These are phyloP conservation scores for Melinaea menophilus DNA, from an alignment of 2,888 invertebrate species.

Conservation along the genomic window DNA sequence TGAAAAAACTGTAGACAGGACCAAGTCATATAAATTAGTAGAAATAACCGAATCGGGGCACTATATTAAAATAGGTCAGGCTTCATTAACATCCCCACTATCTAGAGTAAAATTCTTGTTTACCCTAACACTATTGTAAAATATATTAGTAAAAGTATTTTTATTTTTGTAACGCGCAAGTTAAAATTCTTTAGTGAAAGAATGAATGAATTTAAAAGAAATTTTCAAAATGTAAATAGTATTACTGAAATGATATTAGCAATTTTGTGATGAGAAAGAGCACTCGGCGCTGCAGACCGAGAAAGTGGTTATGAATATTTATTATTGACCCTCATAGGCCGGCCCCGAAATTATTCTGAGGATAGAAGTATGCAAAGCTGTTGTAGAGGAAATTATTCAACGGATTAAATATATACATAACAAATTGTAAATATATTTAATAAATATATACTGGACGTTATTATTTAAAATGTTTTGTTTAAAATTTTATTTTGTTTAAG, in stretches of 20 bases:
- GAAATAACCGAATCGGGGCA: background rate
- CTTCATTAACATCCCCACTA: background rate
- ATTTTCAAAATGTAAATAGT: too few relatives aligned
- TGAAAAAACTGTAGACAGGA: background rate
- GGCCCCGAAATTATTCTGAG: too few relatives aligned
- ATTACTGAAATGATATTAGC: too few relatives aligned
- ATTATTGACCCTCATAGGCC: too few relatives aligned
- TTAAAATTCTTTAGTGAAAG: conserved; percentile 26
- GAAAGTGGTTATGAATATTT: too few relatives aligned
- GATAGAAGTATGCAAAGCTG: too few relatives aligned
- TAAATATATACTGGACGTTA: background rate
- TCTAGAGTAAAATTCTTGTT: background rate
- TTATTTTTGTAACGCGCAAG: background rate
- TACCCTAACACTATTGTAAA: background rate
- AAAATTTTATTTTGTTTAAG: too few relatives aligned
- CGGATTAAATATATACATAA: background rate
- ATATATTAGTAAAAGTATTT: too few relatives aligned
- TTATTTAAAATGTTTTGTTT: too few relatives aligned
- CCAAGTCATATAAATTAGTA: background rate
- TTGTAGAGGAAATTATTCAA: too few relatives aligned
- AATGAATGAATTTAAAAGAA: conserved; percentile 12
- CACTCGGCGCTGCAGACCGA: too few relatives aligned
- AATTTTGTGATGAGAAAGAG: too few relatives aligned
- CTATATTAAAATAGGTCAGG: background rate
- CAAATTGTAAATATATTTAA: conserved; percentile 6